Conservation (phyloP, 2,797 vertebrate species). For the Peromyscus eremicus region DNA sequence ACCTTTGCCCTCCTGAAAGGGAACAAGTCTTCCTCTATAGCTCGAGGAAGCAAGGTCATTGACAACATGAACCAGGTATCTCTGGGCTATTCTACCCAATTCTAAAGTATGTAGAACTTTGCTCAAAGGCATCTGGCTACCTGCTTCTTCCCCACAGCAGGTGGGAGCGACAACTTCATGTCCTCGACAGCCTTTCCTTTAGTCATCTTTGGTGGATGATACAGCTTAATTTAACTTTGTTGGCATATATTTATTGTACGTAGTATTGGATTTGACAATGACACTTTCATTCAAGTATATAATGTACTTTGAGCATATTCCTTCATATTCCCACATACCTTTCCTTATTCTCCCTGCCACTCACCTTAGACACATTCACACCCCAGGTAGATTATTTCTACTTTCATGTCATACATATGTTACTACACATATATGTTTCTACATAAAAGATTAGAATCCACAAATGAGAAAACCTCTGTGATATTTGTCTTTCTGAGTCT, state of each 20-base stretch:
- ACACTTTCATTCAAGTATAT: not conserved
- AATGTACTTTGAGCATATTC: not conserved
- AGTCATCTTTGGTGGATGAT: not conserved
- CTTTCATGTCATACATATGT: not conserved
- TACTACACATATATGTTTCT: not conserved
- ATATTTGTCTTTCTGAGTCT: not conserved
- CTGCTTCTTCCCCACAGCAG: not conserved
- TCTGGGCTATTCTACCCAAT: not conserved
- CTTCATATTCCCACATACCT: not conserved
- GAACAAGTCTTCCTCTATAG: no score
- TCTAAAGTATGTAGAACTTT: not conserved
- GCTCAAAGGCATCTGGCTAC: not conserved
- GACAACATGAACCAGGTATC: not conserved
- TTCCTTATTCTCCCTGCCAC: not conserved
- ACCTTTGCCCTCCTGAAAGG: not conserved
- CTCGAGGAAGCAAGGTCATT: not conserved
- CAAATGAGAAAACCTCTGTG: not conserved
- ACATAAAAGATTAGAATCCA: not conserved
- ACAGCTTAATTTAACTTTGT: not conserved
- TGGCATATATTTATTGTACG: not conserved
- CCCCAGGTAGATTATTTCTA: not conserved
- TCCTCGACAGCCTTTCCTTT: not conserved
- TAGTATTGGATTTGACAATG: not conserved
- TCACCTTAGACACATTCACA: not conserved
- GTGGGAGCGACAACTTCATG: not conserved